Conservation (phyloP, 2,113 vertebrate species). For the Epinephelus lanceolatus region DNA sequence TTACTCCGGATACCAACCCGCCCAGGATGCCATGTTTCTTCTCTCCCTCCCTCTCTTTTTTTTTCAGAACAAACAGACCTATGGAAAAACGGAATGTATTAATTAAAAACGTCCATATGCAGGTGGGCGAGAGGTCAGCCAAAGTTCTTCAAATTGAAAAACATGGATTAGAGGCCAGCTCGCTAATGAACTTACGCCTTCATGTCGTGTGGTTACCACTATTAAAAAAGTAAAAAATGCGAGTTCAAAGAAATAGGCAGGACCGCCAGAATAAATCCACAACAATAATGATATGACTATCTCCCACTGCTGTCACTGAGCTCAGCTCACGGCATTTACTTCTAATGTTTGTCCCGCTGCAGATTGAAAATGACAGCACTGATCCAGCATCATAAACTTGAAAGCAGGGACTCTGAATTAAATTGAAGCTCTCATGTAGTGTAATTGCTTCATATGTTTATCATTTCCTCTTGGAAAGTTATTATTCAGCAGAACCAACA, state of each 20-base stretch:
- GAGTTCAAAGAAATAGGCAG: conserved; percentile 10
- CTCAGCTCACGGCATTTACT: conserved; percentile 18
- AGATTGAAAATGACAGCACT: conserved; percentile 54
- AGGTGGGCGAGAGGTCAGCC: conserved; percentile 69
- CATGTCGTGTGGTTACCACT: background rate
- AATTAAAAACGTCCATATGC: conserved; percentile 65
- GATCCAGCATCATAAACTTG: conserved; percentile 46
- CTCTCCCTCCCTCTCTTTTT: conserved; percentile 8
- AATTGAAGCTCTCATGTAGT: conserved; percentile 30
- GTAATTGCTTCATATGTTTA: conserved; percentile 61
- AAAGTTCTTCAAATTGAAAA: conserved; percentile 46
- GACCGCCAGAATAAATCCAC: background rate
- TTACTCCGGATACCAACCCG: conserved; percentile 68
- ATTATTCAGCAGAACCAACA: conserved; percentile 47
- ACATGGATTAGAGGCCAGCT: conserved; percentile 37
- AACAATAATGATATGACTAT: conserved; percentile 14
- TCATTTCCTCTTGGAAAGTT: conserved; percentile 58
- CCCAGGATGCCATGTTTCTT: conserved; percentile 49
- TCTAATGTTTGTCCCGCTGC: conserved; percentile 7
- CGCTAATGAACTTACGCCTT: conserved; percentile 37
- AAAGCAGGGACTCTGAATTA: conserved; percentile 42
- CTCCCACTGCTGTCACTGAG: background rate
- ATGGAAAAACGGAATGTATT: conserved; percentile 68
- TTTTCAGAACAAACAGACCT: conserved; percentile 52
- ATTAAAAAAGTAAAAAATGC: conserved; percentile 1